Evolutionary conservation across 2,888 invertebrate species (phyloP).

Genomic region (Mythimna lalbum): DNA sequence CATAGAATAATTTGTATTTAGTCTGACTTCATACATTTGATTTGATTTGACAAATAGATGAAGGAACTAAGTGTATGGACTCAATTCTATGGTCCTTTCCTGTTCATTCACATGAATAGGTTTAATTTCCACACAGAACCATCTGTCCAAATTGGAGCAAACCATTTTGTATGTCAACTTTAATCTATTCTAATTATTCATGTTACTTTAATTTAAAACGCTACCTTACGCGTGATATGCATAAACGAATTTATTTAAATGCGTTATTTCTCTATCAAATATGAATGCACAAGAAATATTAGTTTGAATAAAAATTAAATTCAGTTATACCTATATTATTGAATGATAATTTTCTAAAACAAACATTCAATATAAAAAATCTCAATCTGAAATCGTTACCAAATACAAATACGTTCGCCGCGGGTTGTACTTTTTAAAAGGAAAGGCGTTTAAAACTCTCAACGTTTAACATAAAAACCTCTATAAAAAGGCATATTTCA

Average conservation of each 20-base stretch:
- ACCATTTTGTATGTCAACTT: constrained; percentile 40
- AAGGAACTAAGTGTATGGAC: constrained; percentile 35
- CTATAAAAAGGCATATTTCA: constrained; percentile 87
- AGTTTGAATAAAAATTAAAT: constrained; percentile 56
- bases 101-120: constrained; percentile 62
- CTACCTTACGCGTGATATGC: constrained; percentile 45
- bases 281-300: constrained; percentile 43
- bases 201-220: constrained; percentile 44
- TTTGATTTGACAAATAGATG: constrained; percentile 25
- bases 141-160: constrained; percentile 57
- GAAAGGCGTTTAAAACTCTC: constrained; percentile 82
- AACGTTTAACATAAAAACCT: constrained; percentile 84
- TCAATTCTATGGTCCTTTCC: constrained; percentile 58
- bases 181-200: constrained; percentile 53
- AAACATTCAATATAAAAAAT: constrained; percentile 64
- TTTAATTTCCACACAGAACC: constrained; percentile 58
- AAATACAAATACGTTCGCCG: constrained; percentile 72
- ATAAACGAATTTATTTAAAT: constrained; percentile 56
- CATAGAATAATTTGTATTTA: constrained; percentile 14
- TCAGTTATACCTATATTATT: constrained; percentile 65
- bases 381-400: constrained; percentile 63
- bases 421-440: constrained; percentile 80
- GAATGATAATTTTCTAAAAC: constrained; percentile 66
- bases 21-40: not conserved
- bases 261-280: constrained; percentile 59